phyloP scores from a whole-genome alignment of 2,888 invertebrate genomes.

The Tuberolachnus salignus region DNA sequence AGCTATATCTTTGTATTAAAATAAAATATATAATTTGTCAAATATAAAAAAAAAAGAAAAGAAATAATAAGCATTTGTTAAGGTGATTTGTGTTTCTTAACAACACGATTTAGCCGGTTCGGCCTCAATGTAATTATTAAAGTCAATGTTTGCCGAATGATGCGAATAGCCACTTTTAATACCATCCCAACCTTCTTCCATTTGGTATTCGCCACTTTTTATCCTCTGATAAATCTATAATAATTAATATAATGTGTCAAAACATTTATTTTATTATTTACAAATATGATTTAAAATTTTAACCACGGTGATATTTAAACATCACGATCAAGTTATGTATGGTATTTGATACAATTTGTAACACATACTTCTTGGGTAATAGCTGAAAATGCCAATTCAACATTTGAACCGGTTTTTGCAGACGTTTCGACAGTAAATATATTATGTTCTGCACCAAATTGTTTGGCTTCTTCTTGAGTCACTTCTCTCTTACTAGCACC shows the following conservation, averaged over 20 bases:
- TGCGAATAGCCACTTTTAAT: slow-evolving; percentile 90
- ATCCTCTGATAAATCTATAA: slow-evolving; percentile 76
- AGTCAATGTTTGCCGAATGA: slow-evolving; percentile 68
- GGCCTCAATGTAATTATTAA: slow-evolving; percentile 68
- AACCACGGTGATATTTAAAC: too few relatives aligned
- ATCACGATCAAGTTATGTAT: not conserved
- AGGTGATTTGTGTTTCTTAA: slow-evolving; percentile 62
- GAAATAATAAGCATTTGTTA: slow-evolving; percentile 20
- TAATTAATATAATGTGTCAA: not conserved
- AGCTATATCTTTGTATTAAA: slow-evolving; percentile 34
- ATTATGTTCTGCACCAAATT: slow-evolving; percentile 90
- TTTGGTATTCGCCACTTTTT: slow-evolving; percentile 88
- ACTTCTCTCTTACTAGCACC: slow-evolving; percentile 67
- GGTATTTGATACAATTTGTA: not conserved
- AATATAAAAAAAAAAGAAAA: slow-evolving; percentile 3
- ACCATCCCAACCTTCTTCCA: slow-evolving; percentile 96
- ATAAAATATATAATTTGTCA: slow-evolving; percentile 13
- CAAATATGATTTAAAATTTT: too few relatives aligned
- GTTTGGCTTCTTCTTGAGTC: slow-evolving; percentile 87
- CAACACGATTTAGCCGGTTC: slow-evolving; percentile 89
- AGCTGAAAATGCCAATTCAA: slow-evolving; percentile 88
- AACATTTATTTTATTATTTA: too few relatives aligned
- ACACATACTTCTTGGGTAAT: slow-evolving; percentile 79
- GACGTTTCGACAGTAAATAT: slow-evolving; percentile 96
- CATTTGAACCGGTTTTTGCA: slow-evolving; percentile 88